Evolutionary conservation across 1,140 invertebrate genomes (phyloP).

Genomic region (Pseudomyrmex flavicornis): DNA sequence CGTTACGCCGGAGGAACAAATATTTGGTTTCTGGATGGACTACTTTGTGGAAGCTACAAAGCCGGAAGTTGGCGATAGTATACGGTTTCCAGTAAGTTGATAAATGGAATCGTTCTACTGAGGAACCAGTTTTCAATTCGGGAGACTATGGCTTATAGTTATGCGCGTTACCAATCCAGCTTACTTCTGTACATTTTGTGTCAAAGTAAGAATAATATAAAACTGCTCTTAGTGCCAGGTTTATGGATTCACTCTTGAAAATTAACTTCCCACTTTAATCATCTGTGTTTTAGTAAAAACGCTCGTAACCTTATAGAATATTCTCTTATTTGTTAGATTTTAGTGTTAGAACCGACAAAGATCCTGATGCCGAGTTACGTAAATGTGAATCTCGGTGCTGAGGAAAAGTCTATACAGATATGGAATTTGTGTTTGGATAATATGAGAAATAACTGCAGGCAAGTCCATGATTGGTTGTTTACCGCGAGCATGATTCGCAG

Average conservation of each 20-base stretch:
- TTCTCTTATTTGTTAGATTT: conserved; percentile 86
- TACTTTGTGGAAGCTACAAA: conserved; percentile 98
- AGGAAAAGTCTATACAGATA: conserved; percentile 95
- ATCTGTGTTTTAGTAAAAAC: conserved; percentile 3
- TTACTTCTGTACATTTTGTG: conserved; percentile 74
- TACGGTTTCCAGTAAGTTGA: conserved; percentile 94
- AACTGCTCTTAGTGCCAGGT: conserved; percentile 69
- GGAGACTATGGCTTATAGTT: conserved; percentile 75
- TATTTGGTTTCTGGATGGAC: conserved; percentile 99
- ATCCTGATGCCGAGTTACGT: conserved; percentile 97
- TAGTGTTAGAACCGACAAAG: conserved; percentile 97
- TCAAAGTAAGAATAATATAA: conserved; percentile 76
- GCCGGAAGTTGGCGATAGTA: conserved; percentile 90
- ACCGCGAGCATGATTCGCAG: conserved; percentile 96
- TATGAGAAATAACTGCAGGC: conserved; percentile 91
- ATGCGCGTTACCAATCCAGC: conserved; percentile 74
- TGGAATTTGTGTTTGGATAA: conserved; percentile 93
- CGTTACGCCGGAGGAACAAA: conserved; percentile 91
- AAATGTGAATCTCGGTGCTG: conserved; percentile 96
- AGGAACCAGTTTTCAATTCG: conserved; percentile 73
- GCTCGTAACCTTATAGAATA: conserved; percentile 16
- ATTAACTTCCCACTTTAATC: conserved; percentile 54
- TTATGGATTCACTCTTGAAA: conserved; percentile 68
- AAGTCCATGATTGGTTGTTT: conserved; percentile 97
- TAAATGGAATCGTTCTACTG: conserved; percentile 74